Evolutionary conservation across 2,888 invertebrate species (phyloP).

Genomic region (Elysia crispata): DNA sequence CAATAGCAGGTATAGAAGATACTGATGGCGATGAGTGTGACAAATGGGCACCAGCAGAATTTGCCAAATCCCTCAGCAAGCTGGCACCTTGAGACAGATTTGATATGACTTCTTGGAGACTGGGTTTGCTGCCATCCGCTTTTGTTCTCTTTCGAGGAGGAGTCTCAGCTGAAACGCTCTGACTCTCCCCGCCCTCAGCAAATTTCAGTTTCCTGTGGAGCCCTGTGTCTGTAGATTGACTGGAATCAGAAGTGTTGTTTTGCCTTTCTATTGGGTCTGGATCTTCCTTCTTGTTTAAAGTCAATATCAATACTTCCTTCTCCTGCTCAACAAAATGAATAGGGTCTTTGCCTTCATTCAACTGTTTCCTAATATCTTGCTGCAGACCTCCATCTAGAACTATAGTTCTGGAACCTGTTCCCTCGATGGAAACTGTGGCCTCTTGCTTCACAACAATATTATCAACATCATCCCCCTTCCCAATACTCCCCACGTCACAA

Average conservation of each 20-base stretch:
- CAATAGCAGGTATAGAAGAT: not conserved
- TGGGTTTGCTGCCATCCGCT: slow-evolving; percentile 52
- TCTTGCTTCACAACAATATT: slow-evolving; percentile 13
- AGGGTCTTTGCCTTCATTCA: too few species aligned
- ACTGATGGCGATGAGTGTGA: slow-evolving; percentile 12
- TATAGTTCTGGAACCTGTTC: not conserved
- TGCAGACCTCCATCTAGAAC: not conserved
- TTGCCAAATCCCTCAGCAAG: slow-evolving; percentile 22
- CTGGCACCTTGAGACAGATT: slow-evolving; percentile 59
- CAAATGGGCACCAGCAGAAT: not conserved
- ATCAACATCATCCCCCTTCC: not conserved
- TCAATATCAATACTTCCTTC: slow-evolving; percentile 40
- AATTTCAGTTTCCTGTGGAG: too few species aligned
- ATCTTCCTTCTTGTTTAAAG: too few species aligned
- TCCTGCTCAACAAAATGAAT: slow-evolving; percentile 5
- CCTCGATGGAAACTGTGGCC: not conserved
- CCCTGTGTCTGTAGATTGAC: too few species aligned
- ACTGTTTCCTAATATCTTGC: too few species aligned
- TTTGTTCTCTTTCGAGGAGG: slow-evolving; percentile 37
- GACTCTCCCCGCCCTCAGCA: too few species aligned
- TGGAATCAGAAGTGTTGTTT: too few species aligned
- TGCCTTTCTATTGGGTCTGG: too few species aligned
- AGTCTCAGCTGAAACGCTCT: slow-evolving; percentile 10
- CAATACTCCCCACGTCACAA: slow-evolving; percentile 21
- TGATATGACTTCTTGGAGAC: slow-evolving; percentile 64